These are phyloP conservation scores for Phania funesta DNA, from an alignment of 2,888 invertebrate genomes.

Conservation along the genomic window DNA sequence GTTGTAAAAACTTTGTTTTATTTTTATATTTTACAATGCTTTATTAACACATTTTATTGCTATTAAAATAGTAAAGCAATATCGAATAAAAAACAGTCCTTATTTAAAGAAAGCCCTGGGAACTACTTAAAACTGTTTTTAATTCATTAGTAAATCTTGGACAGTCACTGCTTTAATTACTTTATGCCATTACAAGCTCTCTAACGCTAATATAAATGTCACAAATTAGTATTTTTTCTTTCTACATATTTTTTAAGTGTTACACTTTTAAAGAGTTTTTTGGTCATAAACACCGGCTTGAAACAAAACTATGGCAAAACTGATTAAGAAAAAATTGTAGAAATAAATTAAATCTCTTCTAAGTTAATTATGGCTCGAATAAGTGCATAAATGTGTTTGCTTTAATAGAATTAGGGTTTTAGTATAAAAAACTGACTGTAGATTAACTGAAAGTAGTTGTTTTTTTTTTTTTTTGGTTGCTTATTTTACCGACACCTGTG, in stretches of 20 bases:
- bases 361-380: background rate
- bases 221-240: background rate
- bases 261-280: conserved; percentile 54
- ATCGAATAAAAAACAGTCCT: too few relatives aligned
- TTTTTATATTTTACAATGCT: too few relatives aligned
- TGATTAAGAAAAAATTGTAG: background rate
- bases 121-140: background rate
- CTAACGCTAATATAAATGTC: background rate
- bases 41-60: too few relatives aligned
- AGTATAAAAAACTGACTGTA: conserved; percentile 29
- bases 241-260: background rate
- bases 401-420: conserved; percentile 42
- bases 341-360: background rate
- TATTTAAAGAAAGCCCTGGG: conserved; percentile 3
- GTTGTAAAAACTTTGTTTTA: too few relatives aligned
- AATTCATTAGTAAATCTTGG: background rate
- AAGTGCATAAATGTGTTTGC: background rate
- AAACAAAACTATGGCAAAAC: too few relatives aligned
- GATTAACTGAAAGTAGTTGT: background rate
- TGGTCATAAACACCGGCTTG: background rate
- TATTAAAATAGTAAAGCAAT: too few relatives aligned
- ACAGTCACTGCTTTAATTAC: background rate
- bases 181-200: background rate
- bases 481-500: too few relatives aligned
- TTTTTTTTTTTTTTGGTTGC: background rate